Conservation (phyloP, 2,888 invertebrate genomes). For the Acanthosoma haemorrhoidale region DNA sequence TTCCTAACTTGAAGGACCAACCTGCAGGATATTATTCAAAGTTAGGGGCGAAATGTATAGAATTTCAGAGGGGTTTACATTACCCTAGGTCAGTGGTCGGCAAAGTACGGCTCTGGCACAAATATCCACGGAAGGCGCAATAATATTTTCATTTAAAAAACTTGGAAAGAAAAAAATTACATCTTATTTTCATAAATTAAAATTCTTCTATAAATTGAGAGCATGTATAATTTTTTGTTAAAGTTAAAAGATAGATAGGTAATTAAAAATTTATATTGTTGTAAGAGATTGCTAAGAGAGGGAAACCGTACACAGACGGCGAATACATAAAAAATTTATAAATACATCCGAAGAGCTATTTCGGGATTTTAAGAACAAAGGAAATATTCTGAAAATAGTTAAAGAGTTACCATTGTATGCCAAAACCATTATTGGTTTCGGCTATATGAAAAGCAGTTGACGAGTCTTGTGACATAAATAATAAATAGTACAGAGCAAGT, state of each 20-base stretch:
- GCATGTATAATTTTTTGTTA: no score
- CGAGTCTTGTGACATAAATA: conserved; percentile 43
- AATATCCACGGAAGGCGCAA: no score
- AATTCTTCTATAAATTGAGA: no score
- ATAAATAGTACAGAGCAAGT: conserved; percentile 43
- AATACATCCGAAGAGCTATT: conserved; percentile 41
- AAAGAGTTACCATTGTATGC: conserved; percentile 36
- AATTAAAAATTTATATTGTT: conserved; percentile 39
- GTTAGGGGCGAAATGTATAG: no score
- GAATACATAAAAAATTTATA: conserved; percentile 27
- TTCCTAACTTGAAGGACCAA: no score
- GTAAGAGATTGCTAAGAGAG: conserved; percentile 38
- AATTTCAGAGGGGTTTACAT: no score
- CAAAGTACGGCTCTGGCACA: no score
- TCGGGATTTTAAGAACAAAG: conserved; percentile 43
- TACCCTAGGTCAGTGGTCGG: no score
- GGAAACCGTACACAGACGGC: conserved; percentile 35
- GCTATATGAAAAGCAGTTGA: conserved; percentile 42
- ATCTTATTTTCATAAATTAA: no score
- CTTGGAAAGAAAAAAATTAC: no score
- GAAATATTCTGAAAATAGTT: conserved; percentile 37
- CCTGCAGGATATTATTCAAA: no score
- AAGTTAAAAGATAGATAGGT: conserved; percentile 39
- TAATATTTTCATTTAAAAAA: no score
- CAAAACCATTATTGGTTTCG: conserved; percentile 40